A percentile compares a stretch with the other conserved stretches of the same genome.
phyloP scores from a whole-genome alignment of 2,113 vertebrate species.

The Formicarius rufipectus region DNA sequence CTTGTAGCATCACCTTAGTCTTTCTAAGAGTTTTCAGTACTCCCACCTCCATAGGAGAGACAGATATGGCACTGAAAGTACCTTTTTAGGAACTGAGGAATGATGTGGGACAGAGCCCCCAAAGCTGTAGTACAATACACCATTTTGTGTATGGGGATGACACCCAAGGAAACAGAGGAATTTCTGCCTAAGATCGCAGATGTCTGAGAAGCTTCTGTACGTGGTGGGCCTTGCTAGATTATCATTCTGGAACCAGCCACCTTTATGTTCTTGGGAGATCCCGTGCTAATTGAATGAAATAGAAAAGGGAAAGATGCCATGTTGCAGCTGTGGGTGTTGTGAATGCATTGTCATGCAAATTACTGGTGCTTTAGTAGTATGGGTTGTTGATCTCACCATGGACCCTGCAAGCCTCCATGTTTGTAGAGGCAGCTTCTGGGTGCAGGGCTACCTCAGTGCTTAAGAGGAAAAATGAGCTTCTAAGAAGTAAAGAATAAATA shows the following conservation, averaged over 20 bases:
- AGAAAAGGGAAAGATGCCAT: not conserved
- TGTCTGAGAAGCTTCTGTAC: not conserved
- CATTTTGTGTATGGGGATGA: not conserved
- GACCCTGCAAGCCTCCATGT: not conserved
- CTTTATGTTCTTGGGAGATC: not conserved
- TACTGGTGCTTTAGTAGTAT: rapidly evolving
- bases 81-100: not conserved
- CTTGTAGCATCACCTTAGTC: not conserved
- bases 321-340: not conserved
- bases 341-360: rapidly evolving
- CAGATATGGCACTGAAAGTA: not conserved
- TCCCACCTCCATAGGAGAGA: not conserved
- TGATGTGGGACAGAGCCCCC: not conserved
- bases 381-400: rapidly evolving
- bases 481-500: not conserved
- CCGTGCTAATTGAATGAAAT: not conserved
- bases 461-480: not conserved
- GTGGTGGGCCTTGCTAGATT: not conserved
- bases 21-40: not conserved
- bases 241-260: not conserved
- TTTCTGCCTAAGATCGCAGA: not conserved
- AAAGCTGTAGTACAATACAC: not conserved
- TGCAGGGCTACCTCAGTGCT: not conserved
- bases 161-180: not conserved
- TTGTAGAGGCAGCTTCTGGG: not conserved